Percentiles rank a stretch among this genome's conserved stretches.
These are phyloP conservation scores for Caenorhabditis latens DNA, from an alignment of 1,140 invertebrate species.

Conservation along the genomic window DNA sequence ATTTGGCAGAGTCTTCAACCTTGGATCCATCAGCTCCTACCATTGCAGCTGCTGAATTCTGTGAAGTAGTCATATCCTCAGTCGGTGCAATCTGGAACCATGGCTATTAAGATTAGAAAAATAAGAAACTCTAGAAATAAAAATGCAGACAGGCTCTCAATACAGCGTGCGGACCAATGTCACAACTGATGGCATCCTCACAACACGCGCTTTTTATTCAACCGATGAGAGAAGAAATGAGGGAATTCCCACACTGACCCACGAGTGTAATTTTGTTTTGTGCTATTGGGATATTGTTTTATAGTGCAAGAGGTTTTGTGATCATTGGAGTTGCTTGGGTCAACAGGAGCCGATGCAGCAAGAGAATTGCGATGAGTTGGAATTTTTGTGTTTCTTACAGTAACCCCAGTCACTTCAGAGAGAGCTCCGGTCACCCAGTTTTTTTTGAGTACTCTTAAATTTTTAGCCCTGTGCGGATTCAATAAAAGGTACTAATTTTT, in stretches of 20 bases:
- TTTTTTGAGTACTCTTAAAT: too few species aligned
- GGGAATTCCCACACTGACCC: background rate
- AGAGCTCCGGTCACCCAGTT: background rate
- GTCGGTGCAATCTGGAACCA: background rate
- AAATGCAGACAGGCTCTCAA: conserved; percentile 28
- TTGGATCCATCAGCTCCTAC: background rate
- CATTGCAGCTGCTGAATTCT: background rate
- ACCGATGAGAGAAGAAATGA: conserved; percentile 1
- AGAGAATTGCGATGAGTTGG: too few species aligned
- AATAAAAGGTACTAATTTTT: too few species aligned
- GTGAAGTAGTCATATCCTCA: background rate
- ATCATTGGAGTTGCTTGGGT: background rate
- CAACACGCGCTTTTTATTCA: conserved; percentile 38
- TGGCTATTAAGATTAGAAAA: background rate
- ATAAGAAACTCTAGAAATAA: background rate
- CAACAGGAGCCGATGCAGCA: too few species aligned
- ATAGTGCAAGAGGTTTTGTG: too few species aligned
- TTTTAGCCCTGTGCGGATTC: too few species aligned
- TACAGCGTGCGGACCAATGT: background rate
- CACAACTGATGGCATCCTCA: conserved; percentile 16
- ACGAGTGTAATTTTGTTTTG: conserved; percentile 27
- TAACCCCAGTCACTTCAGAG: background rate
- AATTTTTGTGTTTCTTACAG: too few species aligned
- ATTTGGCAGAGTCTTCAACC: conserved; percentile 15
- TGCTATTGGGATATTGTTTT: background rate